A percentile compares a stretch with the other conserved stretches of the same genome.
Evolutionary conservation across 2,888 invertebrate species (phyloP).

Genomic region (Torymus tubicola): DNA sequence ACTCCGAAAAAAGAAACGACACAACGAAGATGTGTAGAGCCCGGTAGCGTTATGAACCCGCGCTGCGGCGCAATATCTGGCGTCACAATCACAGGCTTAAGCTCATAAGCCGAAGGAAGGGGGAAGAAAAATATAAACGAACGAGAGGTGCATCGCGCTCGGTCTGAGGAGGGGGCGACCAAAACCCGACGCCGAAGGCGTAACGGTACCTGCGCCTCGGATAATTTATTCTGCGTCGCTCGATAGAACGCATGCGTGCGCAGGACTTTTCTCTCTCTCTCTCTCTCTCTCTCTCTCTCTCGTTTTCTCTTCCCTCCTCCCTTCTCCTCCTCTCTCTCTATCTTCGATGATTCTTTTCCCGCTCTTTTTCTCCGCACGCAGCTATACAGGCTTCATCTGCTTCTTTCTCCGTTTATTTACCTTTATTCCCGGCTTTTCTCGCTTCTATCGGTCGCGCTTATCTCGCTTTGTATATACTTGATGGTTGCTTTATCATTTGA

Average conservation of each 20-base stretch:
- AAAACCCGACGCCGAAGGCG: slow-evolving; percentile 42
- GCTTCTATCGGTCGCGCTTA: slow-evolving; percentile 27
- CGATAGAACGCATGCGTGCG: slow-evolving; percentile 26
- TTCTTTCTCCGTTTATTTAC: neutral
- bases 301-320: neutral
- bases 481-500: too few species aligned
- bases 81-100: slow-evolving; percentile 22
- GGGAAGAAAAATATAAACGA: slow-evolving; percentile 8
- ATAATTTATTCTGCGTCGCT: slow-evolving; percentile 50
- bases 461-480: neutral
- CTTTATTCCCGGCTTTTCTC: slow-evolving; percentile 1
- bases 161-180: neutral
- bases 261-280: slow-evolving; percentile 31
- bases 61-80: slow-evolving; percentile 15
- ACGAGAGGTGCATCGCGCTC: neutral
- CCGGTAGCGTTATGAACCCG: slow-evolving; percentile 15
- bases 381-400: too few species aligned
- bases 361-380: neutral
- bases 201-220: slow-evolving; percentile 53
- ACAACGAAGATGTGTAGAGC: neutral
- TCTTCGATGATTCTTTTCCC: neutral
- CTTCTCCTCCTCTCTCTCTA: neutral
- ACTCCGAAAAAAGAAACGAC: neutral
- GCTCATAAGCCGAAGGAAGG: slow-evolving; percentile 30
- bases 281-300: neutral